Evolutionary conservation across 2,113 vertebrate species (phyloP).

Genomic region (Phoenicopterus ruber): DNA sequence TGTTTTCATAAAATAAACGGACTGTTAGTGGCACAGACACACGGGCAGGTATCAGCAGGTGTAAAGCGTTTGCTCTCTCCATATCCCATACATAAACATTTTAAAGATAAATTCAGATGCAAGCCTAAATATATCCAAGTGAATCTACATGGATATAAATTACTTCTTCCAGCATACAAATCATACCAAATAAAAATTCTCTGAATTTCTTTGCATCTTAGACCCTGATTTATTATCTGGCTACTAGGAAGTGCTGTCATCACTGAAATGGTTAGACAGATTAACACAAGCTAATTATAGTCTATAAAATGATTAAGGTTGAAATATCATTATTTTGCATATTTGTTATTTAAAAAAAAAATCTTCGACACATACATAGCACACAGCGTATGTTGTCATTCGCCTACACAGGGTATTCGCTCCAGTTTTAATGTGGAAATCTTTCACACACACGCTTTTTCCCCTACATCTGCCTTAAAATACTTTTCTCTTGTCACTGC

Average conservation of each 20-base stretch:
- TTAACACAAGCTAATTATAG: constrained; percentile 8
- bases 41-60: constrained; percentile 9
- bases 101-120: background rate
- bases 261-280: background rate
- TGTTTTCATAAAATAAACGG: constrained; percentile 14
- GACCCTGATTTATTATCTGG: constrained; percentile 22
- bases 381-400: accelerated
- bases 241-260: constrained; percentile 20
- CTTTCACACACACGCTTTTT: background rate
- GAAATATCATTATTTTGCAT: background rate
- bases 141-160: constrained; percentile 32
- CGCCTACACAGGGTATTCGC: background rate
- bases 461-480: background rate
- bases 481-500: background rate
- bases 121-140: background rate
- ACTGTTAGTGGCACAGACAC: background rate
- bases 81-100: background rate
- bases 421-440: background rate
- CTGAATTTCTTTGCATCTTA: background rate
- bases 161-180: background rate
- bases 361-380: background rate
- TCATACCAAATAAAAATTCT: background rate
- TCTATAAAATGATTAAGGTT: background rate
- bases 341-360: background rate
- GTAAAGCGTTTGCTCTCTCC: background rate